Base-by-base conservation (phyloP, 2,113 vertebrate genomes). In the Salvelinus fontinalis region DNA sequence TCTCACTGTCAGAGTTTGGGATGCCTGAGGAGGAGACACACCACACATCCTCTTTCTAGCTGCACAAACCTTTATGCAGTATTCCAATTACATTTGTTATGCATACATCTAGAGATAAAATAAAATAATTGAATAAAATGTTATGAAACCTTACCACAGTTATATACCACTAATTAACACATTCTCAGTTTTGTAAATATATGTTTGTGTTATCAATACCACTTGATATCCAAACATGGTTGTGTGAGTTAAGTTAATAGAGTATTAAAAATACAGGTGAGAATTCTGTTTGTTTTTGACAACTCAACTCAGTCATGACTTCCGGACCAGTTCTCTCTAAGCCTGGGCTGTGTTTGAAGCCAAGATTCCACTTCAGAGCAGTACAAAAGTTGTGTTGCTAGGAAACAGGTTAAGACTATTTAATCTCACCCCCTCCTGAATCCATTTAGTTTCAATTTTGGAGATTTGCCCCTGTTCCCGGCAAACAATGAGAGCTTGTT, bases 1-100 rank as follows among this genome's bases (percentile, higher is more conserved):
- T 99, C 92, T 99, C 98, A 66, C 96, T 97, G 92, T 99, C 98
- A 3, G 97, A 99, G 89, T 95, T 96, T 79, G 96, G 96, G 86
- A 96, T 93, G 88, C 96, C 98, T 99, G 90, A 66, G 87, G 86
- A 70, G 2, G 34, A 39, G 8, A 54, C 16, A 54, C 9, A 54
- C 51, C 51, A 54, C 13, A 54, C 12, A 9, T 44, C 39, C 9
- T 11, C 39, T 44, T 44, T 44, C 39, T 44, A 44, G 39, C 39
- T 44, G 8, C 39, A 5, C 51, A 18, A 54, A 54, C 12, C 51
- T 54, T 54, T 54, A 54, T 18, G 51, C 1, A 16, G 14, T 14
- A 54, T 18, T 54, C 51, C 51, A 14, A 54, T 54, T 14, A 54
- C 51, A 54, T 54, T 54, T 54, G 51, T 54, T 54, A 54, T 0